These are phyloP conservation scores for Odobenus rosmarus DNA, from an alignment of 2,113 vertebrate species.

Conservation along the genomic window DNA sequence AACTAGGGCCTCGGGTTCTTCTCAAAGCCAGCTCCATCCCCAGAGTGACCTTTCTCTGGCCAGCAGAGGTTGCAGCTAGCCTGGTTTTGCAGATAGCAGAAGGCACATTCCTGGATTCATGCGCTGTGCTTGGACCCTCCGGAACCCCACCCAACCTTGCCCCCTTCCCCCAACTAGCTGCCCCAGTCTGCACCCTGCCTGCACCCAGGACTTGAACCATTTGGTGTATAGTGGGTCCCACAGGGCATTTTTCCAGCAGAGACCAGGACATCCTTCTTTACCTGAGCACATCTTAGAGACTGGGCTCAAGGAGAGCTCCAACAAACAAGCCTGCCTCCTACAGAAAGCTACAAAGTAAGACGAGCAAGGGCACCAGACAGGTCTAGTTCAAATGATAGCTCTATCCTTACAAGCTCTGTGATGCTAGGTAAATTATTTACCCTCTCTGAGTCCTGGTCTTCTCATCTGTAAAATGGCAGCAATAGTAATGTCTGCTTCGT, in stretches of 20 bases:
- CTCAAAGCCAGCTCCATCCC: background rate
- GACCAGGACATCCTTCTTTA: background rate
- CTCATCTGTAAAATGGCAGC: conserved; percentile 21
- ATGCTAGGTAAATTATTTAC: background rate
- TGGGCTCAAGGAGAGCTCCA: background rate
- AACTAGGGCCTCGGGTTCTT: background rate
- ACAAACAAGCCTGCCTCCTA: background rate
- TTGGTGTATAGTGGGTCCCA: background rate
- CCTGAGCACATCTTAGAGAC: background rate
- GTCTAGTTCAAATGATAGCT: background rate
- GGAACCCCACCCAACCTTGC: background rate
- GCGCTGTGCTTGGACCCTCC: background rate
- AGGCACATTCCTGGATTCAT: background rate
- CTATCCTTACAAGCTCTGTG: background rate
- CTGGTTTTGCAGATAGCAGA: background rate
- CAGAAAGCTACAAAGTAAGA: background rate
- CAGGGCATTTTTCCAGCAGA: background rate
- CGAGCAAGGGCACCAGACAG: background rate
- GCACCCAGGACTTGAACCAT: background rate
- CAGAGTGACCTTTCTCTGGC: background rate
- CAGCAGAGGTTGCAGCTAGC: background rate
- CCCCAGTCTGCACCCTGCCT: background rate
- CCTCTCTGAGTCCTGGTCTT: conserved; percentile 4
- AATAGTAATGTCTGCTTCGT: background rate
- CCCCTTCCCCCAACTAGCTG: no score